These are phyloP conservation scores for Pocillopora damicornis DNA, from an alignment of 64 coral and sea anemone genomes.

Conservation along the genomic window DNA sequence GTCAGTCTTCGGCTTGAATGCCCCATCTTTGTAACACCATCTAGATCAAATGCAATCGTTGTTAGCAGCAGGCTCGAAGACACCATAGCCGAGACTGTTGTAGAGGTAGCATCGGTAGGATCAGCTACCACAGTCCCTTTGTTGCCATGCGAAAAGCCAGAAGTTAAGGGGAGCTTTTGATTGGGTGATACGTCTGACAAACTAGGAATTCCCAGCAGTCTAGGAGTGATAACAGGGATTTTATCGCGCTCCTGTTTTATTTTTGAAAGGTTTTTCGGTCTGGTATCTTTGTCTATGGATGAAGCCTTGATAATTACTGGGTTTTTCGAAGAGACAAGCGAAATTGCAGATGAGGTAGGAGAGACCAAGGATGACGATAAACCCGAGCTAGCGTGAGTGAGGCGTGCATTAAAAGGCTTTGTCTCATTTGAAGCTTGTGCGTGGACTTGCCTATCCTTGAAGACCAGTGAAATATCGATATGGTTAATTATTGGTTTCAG, in stretches of 20 bases:
- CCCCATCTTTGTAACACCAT: not conserved
- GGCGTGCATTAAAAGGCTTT: not conserved
- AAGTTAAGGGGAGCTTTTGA: not conserved
- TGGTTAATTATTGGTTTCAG: not conserved
- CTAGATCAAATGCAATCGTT: not conserved
- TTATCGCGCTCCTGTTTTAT: not conserved
- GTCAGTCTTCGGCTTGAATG: not conserved
- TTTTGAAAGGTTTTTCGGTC: not conserved
- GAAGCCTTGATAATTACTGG: not conserved
- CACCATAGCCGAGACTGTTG: not conserved
- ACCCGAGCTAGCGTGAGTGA: not conserved
- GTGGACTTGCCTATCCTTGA: not conserved
- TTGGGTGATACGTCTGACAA: not conserved
- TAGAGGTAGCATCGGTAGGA: not conserved
- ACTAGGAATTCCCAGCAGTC: not conserved
- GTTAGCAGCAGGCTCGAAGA: not conserved
- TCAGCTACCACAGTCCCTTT: not conserved
- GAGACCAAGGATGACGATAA: not conserved
- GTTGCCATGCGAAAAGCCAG: not conserved
- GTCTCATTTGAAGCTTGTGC: not conserved
- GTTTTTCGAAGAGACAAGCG: not conserved
- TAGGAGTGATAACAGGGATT: constrained; percentile 1
- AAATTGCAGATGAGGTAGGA: not conserved
- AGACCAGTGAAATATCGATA: not conserved
- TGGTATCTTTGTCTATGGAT: not conserved